phyloP scores from a whole-genome alignment of 2,113 vertebrate genomes.

The Dasypus novemcinctus region DNA sequence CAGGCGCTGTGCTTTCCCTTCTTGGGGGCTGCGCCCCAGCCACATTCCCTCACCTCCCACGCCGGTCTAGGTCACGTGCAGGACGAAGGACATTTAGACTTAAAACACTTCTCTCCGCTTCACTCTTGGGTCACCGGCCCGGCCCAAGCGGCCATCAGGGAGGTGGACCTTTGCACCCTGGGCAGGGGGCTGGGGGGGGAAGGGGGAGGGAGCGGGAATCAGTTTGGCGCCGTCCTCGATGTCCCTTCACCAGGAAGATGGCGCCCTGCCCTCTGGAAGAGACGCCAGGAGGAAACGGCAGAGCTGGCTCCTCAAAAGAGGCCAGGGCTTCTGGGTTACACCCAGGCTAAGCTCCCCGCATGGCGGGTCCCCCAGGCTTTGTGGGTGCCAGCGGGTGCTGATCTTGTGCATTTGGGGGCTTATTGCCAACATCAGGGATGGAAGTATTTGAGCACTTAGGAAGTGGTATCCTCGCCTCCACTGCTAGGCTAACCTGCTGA shows the following conservation, averaged over 20 bases:
- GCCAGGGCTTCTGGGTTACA: background rate
- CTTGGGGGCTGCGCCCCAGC: rapidly evolving
- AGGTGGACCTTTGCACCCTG: background rate
- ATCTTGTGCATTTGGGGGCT: background rate
- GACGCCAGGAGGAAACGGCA: background rate
- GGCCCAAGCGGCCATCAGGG: background rate
- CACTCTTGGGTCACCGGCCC: background rate
- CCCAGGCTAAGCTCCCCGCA: too few relatives aligned
- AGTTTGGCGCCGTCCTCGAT: too few relatives aligned
- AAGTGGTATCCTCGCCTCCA: rapidly evolving
- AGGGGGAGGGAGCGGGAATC: background rate
- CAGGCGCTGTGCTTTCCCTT: too few relatives aligned
- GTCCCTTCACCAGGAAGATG: background rate
- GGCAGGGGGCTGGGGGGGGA: background rate
- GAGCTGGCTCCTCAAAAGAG: background rate
- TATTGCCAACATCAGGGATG: rapidly evolving
- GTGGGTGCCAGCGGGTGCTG: background rate
- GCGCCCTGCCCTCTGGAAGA: background rate
- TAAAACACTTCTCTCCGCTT: background rate
- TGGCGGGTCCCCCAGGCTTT: background rate
- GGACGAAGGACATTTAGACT: background rate
- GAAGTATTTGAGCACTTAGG: rapidly evolving
- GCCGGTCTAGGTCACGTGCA: too few relatives aligned
- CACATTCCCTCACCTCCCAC: background rate
- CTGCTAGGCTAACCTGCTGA: background rate